Conservation (phyloP, 2,113 vertebrate species). For the Cichladusa arquata region DNA sequence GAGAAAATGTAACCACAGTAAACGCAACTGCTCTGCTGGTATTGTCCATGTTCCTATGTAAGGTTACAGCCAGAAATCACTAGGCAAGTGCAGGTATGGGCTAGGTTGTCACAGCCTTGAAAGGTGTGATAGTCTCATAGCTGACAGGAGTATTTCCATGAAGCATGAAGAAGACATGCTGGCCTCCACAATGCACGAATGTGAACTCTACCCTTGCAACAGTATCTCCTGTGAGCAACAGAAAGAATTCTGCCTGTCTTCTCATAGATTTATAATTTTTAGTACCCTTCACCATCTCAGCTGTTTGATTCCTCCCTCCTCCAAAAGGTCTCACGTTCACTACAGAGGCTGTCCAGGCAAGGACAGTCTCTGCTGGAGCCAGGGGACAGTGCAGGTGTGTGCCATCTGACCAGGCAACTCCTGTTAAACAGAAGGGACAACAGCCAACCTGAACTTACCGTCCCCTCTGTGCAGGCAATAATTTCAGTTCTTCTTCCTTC, state of each 20-base stretch:
- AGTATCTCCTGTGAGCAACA: neutral
- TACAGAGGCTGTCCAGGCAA: neutral
- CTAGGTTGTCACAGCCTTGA: neutral
- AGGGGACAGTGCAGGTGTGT: accelerated
- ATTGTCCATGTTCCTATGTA: neutral
- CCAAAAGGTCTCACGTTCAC: neutral
- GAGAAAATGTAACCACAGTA: neutral
- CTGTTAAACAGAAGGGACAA: neutral
- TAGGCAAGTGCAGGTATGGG: neutral
- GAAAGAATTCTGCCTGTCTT: neutral
- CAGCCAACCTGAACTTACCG: neutral
- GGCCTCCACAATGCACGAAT: neutral
- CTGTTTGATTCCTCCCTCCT: neutral
- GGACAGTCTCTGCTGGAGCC: neutral
- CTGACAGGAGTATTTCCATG: neutral
- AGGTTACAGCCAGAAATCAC: neutral
- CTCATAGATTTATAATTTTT: neutral
- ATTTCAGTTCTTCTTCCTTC: neutral
- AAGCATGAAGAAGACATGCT: neutral
- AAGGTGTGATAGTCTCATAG: neutral
- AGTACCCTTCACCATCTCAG: neutral
- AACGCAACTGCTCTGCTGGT: neutral
- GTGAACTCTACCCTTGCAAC: neutral
- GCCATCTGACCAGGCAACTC: accelerated
- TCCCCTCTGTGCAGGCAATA: neutral